Conservation (phyloP, 2,113 vertebrate genomes). For the Thryonomys swinderianus region DNA sequence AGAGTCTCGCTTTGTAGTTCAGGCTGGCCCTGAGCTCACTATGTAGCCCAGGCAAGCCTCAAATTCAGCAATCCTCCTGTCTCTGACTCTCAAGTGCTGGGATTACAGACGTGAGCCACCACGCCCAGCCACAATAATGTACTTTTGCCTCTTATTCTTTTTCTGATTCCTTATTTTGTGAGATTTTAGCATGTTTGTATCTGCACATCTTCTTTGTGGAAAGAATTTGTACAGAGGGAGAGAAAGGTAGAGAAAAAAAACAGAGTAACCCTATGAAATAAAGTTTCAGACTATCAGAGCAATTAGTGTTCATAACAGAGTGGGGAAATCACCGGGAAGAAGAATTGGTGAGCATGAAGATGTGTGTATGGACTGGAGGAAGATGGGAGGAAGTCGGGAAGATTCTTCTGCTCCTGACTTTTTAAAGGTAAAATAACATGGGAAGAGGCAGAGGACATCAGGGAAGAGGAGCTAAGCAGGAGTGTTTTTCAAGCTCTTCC, state of each 20-base stretch:
- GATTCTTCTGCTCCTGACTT: not conserved
- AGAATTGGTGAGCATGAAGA: accelerated
- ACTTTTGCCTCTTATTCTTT: not conserved
- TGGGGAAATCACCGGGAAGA: accelerated
- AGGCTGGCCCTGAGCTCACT: too few species aligned
- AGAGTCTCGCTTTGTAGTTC: too few species aligned
- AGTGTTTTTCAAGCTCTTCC: not conserved
- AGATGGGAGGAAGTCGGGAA: not conserved
- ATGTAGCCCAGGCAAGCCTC: too few species aligned
- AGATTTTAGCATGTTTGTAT: not conserved
- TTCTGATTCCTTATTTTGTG: not conserved
- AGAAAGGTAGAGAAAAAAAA: not conserved
- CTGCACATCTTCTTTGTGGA: not conserved
- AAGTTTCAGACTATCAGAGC: not conserved
- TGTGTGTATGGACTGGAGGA: not conserved
- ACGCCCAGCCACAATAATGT: too few species aligned
- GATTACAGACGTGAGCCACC: too few species aligned
- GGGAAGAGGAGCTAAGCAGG: not conserved
- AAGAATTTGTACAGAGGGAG: not conserved
- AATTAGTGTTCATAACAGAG: accelerated
- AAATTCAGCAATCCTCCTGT: too few species aligned
- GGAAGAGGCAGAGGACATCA: not conserved
- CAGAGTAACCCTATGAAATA: accelerated
- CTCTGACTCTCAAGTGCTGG: too few species aligned
- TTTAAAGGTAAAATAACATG: not conserved